Evolutionary conservation across 2,888 invertebrate species (phyloP), one percentile per base, ranked within the genome.

Genomic region (Gryllus longicercus): DNA sequence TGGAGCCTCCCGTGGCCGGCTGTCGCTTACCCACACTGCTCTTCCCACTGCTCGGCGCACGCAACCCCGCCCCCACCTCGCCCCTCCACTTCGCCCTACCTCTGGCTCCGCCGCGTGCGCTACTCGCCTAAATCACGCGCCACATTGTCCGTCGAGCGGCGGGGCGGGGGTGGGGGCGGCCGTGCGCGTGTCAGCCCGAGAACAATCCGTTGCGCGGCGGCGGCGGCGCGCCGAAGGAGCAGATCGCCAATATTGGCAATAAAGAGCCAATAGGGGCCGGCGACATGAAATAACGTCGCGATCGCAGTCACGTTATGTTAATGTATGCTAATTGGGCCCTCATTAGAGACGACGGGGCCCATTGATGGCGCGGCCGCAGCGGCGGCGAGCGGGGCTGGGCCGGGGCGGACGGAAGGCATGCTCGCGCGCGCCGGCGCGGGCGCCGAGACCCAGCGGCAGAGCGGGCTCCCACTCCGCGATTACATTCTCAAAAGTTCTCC

Each of bases 291-390:
- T 63, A 63, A n/a, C 63, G 63, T n/a, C 14, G 63, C 16, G 63
- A 63, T 63, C 63, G 63, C 63, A 14, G 63, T 63, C 63, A 63
- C 63, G 63, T 63, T 63, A 63, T 63, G 63, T 63, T 63, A 63
- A 63, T 63, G 63, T 63, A 63, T 63, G 63, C 63, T 63, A 63
- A 63, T 63, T 63, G 63, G 63, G 63, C 63, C 12, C 63, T 63
- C 63, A 63, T 63, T 63, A 63, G 63, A 63, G 63, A 63, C 63
- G 63, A n/a, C 63, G 63, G n/a, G 63, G 11, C n/a, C 63, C 63
- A 63, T 63, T 63, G 11, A 63, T 63, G 63, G 63, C 63, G 63
- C 63, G 8, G 63, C 16, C 8, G 63, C 5, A 14, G 12, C 3
- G 16, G 63, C 63, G 63, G 14, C 10, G 63, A 11, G 8, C 11